Conservation (phyloP, 2,797 vertebrate genomes). For the Pangasius sanitwongsei region DNA sequence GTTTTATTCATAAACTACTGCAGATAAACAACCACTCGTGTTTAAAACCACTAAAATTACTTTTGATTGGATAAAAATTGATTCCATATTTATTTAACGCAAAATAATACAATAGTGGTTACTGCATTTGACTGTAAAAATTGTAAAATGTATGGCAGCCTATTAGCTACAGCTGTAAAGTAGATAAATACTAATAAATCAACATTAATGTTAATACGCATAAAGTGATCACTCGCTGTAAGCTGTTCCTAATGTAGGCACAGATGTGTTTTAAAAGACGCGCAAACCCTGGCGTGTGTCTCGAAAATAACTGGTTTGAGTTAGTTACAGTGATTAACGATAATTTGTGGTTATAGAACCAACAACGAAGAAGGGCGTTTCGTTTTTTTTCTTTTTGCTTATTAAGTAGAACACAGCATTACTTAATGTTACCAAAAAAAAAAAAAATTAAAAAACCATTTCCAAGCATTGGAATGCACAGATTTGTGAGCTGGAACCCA, state of each 20-base stretch:
- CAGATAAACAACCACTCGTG: no score
- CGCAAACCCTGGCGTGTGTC: not conserved
- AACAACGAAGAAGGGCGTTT: no score
- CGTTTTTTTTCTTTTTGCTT: no score
- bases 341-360: no score
- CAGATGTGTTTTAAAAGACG: not conserved
- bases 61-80: no score
- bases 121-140: not conserved
- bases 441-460: not conserved
- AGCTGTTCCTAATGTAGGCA: not conserved
- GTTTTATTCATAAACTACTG: no score
- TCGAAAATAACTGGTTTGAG: no score
- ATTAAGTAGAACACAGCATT: no score
- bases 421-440: no score
- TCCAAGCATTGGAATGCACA: not conserved
- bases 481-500: not conserved
- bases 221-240: not conserved
- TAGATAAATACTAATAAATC: not conserved
- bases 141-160: not conserved
- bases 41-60: no score
- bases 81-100: no score
- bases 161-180: not conserved
- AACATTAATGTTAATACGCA: not conserved
- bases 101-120: not conserved
- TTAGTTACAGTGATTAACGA: no score